Base-by-base conservation (phyloP, 2,888 invertebrate species). In the Lithophane socia region DNA sequence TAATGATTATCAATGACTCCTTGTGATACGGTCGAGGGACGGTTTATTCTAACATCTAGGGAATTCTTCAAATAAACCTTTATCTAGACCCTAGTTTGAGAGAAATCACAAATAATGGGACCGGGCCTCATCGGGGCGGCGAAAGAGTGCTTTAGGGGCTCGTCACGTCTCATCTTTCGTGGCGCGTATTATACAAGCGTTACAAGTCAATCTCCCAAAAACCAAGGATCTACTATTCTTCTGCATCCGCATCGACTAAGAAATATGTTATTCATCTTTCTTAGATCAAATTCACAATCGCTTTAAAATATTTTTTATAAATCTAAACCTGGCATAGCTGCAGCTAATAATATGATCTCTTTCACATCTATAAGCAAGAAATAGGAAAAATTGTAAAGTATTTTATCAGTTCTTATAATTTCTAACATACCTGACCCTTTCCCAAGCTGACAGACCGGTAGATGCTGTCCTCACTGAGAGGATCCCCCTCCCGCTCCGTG, bases 381-480 rank as follows among this genome's bases (percentile, higher is more conserved):
- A 56, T 56, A 56, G 12, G 56, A 12, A 0, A 12, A 3, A 3
- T 54, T 21, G 0, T n/a, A 10, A 54, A 10, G n/a, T n/a, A 10
- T 54, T 9, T 21, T 54, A 21, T 54, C 21, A 21, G 21, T 21
- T n/a, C 21, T n/a, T n/a, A n/a, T 56, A n/a, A 56, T 56, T 56
- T 58, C 4, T 18, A 47, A 80, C 75, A 60, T 56, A 96, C 97
- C 95, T 97, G 96, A 88, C 98, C 98, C 89, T 97, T 97, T 29
- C 97, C 97, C 68, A 98, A 93, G 88, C 97, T 97, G 86, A 98
- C 97, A 56, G 98, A 98, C 85, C 97, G 97, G 91, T 98, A 98
- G 85, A 98, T 97, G 91, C 97, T 98, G 90, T 98, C 98, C 86
- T 98, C 98, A 87, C 96, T 91, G 86, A 97, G 92, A 83, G 97